Evolutionary conservation across 2,888 invertebrate species (phyloP), one percentile per base, ranked within the genome.

Genomic region (Lepidonotus clava): DNA sequence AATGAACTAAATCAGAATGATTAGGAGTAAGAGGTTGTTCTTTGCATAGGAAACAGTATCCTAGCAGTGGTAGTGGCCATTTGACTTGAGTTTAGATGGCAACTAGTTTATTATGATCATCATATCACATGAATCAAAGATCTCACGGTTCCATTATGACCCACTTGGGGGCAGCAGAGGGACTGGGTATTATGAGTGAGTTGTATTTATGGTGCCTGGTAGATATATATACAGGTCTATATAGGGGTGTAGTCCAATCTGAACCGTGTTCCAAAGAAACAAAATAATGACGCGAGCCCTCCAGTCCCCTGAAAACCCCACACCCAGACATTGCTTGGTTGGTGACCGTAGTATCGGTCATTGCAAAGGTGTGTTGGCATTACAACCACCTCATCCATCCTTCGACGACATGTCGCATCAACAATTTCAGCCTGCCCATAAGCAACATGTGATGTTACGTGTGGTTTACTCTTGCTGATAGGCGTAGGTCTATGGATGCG

Each of bases 331-430:
- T n/a, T n/a, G n/a, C n/a, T n/a, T n/a, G 61, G 28, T 24, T 18
- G 28, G 1, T 28, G 11, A 2, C 11, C 2, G 28, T 2, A 14
- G 61, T 61, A 32, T 24, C 61, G 28, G 61, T 61, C 61, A 61
- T 61, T n/a, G 11, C 61, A 61, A n/a, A 61, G 61, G 61, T 32
- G 28, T 28, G 24, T 61, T 61, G 24, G 2, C 4, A 24, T 24
- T 11, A 61, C 61, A 61, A 24, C 61, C 61, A 61, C 61, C 61
- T 61, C 61, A 61, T 61, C 61, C 61, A 61, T 61, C 61, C 61
- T 61, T 24, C 2, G 6, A 46, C 46, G 18, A 46, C 6, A 46
- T 46, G 46, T 61, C 61, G 28, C 61, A 61, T 61, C 61, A 32
- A 61, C 61, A 61, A 1, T 61, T 28, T 61, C 24, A 61, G 61